Evolutionary conservation across 2,797 vertebrate species (phyloP).

Genomic region (Craterocephalus amniculus): DNA sequence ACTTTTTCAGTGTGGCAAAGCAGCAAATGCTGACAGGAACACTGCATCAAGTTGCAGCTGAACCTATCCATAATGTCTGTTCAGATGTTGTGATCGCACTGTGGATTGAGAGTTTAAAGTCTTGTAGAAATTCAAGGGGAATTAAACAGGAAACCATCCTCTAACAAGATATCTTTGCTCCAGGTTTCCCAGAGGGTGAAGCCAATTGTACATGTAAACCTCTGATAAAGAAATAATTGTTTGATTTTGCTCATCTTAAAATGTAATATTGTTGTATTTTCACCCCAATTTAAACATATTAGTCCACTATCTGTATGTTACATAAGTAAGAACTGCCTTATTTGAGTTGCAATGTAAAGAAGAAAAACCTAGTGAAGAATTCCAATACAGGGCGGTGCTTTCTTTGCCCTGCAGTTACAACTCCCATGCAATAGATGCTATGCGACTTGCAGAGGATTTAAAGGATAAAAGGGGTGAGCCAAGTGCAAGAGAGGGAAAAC

Average conservation of each 20-base stretch:
- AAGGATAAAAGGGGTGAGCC: conserved; percentile 55
- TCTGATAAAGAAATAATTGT: conserved; percentile 27
- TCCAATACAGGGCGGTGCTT: conserved; percentile 53
- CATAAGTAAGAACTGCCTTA: conserved; percentile 29
- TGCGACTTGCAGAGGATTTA: conserved; percentile 59
- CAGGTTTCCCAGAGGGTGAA: conserved; percentile 17
- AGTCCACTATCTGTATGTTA: conserved; percentile 15
- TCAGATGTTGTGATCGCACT: conserved; percentile 16
- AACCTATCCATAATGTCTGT: conserved; percentile 39
- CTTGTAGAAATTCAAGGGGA: conserved; percentile 18
- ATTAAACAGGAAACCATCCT: conserved; percentile 17
- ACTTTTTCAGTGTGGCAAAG: conserved; percentile 72
- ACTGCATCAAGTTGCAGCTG: conserved; percentile 31
- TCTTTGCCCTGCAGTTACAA: conserved; percentile 43
- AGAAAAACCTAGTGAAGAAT: conserved; percentile 61
- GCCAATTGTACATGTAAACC: conserved; percentile 26
- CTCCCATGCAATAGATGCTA: conserved; percentile 53
- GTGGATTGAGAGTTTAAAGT: conserved; percentile 17
- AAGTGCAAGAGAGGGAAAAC: conserved; percentile 30
- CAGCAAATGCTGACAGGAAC: conserved; percentile 62
- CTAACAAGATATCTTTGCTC: conserved; percentile 29
- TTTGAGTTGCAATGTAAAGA: conserved; percentile 50
- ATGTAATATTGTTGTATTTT: conserved; percentile 17
- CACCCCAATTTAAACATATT: conserved; percentile 11
- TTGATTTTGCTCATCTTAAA: conserved; percentile 23